Percentiles rank a stretch among this genome's conserved stretches.
Evolutionary conservation across 1,140 invertebrate genomes (phyloP).

Genomic region (Drosophila kepulauana): DNA sequence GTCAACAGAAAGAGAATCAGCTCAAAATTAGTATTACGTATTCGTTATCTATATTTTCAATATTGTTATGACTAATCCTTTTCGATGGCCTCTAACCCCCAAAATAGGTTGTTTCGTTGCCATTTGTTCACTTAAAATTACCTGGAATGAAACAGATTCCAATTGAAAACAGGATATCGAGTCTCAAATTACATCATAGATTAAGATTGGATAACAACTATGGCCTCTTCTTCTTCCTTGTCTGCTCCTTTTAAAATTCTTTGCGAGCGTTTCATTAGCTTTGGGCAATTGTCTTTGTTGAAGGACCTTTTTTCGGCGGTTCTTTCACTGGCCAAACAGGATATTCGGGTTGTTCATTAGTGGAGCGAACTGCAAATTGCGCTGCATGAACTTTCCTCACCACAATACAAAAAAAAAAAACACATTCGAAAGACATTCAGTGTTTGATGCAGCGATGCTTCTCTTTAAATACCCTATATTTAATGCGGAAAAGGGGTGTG

Average conservation of each 20-base stretch:
- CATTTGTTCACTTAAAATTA: background rate
- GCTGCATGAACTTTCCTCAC: constrained; percentile 51
- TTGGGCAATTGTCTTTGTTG: constrained; percentile 4
- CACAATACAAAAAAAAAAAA: constrained; percentile 9
- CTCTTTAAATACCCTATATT: constrained; percentile 20
- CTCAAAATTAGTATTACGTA: background rate
- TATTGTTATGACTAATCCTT: background rate
- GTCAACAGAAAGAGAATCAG: background rate
- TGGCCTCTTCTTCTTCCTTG: background rate
- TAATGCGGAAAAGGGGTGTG: background rate
- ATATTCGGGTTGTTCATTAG: constrained; percentile 67
- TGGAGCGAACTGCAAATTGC: constrained; percentile 41
- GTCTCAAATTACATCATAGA: constrained; percentile 25
- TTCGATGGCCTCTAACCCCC: background rate
- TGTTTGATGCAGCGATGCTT: constrained; percentile 6
- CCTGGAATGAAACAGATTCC: background rate
- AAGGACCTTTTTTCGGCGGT: constrained; percentile 3
- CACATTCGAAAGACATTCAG: constrained; percentile 14
- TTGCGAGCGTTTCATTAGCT: constrained; percentile 3
- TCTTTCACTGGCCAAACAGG: constrained; percentile 55
- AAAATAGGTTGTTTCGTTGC: background rate
- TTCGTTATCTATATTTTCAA: background rate
- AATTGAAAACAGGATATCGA: background rate
- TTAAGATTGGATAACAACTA: background rate
- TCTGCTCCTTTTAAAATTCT: background rate